Base-by-base conservation (phyloP, 2,113 vertebrate genomes). In the Pagrus major region DNA sequence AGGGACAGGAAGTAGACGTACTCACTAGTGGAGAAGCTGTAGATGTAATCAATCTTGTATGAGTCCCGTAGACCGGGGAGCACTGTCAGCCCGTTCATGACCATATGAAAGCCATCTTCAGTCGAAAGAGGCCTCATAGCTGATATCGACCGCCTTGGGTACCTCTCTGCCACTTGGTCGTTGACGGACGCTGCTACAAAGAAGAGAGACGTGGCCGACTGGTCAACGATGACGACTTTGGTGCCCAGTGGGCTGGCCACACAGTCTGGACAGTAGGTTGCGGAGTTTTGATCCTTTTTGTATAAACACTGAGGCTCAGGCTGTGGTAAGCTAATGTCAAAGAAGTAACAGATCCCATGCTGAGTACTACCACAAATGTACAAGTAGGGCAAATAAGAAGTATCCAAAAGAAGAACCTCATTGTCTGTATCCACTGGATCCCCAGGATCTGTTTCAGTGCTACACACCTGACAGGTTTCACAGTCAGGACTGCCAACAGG, bases 241-340 rank as follows among this genome's bases (percentile, higher is more conserved):
- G 97, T 98, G 33, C 97, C 97, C 63, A 97, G 85, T 1, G 97
- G 96, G 82, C 98, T 99, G 74, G 95, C 97, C 66, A 98, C 84
- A 27, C 98, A 99, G 82, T 98, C 97, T 0, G 93, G 94, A 78
- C 97, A 99, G 29, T 71, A 44, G 0, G 16, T 6, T 0, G 92
- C 90, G 2, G 56, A 87, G 84, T 97, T 98, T 1, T 27, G 52
- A 0, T 0, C 0, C 6, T 86, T 65, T 0, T 91, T 94, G 87
- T 95, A 98, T 41, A 99, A 94, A 87, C 97, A 98, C 16, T 5
- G 1, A 29, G 86, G 82, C 46, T 37, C 0, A 3, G 46, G 44
- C 0, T 14, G n/a, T 10, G 25, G 2, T 3, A 0, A 0, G 0
- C 3, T 0, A 14, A 70, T 1, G 1, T 89, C 37, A 51, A 98